A percentile compares a stretch with the other conserved stretches of the same genome.
Conservation (phyloP, 1,140 invertebrate genomes). For the Diplogasteroides magnus region DNA sequence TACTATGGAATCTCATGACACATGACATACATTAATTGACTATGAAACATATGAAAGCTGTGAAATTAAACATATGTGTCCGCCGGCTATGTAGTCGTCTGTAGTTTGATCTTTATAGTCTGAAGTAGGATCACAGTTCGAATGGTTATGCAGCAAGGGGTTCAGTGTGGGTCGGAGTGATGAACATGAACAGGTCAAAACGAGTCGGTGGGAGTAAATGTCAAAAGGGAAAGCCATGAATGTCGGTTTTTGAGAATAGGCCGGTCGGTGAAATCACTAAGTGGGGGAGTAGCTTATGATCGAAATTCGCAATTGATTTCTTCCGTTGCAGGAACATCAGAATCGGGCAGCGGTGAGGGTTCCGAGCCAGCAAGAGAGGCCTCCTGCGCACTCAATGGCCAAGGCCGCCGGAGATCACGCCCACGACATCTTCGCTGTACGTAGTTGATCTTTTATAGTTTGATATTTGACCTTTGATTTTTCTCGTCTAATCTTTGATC, state of each 20-base stretch:
- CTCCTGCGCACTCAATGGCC: conserved; percentile 94
- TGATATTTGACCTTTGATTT: neutral
- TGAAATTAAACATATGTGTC: too few relatives aligned
- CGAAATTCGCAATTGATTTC: conserved; percentile 9
- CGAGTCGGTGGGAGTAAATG: too few relatives aligned
- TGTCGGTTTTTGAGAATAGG: too few relatives aligned
- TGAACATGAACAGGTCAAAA: too few relatives aligned
- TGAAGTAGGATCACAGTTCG: conserved; percentile 11
- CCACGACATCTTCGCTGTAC: conserved; percentile 76
- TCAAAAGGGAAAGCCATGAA: too few relatives aligned
- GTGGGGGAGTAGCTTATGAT: too few relatives aligned
- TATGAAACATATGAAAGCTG: too few relatives aligned
- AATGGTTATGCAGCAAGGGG: too few relatives aligned
- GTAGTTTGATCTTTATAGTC: too few relatives aligned
- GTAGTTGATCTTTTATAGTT: too few relatives aligned
- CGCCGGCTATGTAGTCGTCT: neutral
- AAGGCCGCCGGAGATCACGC: conserved; percentile 97
- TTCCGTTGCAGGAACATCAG: conserved; percentile 72
- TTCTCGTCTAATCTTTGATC: neutral
- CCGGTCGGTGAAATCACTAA: too few relatives aligned
- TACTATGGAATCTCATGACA: neutral
- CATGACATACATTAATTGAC: neutral
- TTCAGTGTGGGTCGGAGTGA: too few relatives aligned
- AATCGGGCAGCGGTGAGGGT: conserved; percentile 95
- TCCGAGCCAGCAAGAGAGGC: conserved; percentile 91